Percentiles rank a stretch among this genome's conserved stretches.
Evolutionary conservation across 2,797 vertebrate species (phyloP).

Genomic region (Bradypodion pumilum): DNA sequence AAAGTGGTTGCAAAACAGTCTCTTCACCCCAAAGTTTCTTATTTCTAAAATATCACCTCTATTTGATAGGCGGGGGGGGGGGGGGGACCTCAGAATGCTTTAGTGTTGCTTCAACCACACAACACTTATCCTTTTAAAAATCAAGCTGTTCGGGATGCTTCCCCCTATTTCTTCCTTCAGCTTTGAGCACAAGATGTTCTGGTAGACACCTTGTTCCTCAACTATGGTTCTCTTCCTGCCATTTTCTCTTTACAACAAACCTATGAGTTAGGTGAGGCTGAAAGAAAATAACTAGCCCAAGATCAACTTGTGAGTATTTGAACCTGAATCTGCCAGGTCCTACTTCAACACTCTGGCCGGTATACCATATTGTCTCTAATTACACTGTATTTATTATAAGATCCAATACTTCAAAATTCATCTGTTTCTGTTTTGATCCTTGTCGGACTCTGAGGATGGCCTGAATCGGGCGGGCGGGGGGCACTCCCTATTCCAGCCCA

Average conservation of each 20-base stretch:
- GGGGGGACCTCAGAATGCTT: background rate
- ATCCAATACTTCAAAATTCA: background rate
- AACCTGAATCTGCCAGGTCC: background rate
- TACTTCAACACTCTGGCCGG: background rate
- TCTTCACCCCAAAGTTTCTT: background rate
- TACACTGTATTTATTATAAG: background rate
- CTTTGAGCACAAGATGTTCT: no score
- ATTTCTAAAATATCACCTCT: background rate
- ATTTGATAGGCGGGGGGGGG: background rate
- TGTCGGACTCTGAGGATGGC: no score
- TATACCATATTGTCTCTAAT: background rate
- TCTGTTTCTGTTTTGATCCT: constrained; percentile 9
- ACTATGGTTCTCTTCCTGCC: no score
- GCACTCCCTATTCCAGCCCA: no score
- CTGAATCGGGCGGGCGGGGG: no score
- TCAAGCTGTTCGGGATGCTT: background rate
- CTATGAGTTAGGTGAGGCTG: no score
- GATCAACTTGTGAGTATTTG: background rate
- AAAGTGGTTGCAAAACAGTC: background rate
- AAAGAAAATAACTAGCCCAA: background rate
- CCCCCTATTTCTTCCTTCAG: no score
- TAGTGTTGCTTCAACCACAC: background rate
- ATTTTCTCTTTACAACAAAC: no score
- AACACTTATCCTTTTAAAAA: background rate
- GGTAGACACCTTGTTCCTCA: background rate